Evolutionary conservation across 2,888 invertebrate genomes (phyloP), one percentile per base, ranked within the genome.

Genomic region (Sericinus montela): DNA sequence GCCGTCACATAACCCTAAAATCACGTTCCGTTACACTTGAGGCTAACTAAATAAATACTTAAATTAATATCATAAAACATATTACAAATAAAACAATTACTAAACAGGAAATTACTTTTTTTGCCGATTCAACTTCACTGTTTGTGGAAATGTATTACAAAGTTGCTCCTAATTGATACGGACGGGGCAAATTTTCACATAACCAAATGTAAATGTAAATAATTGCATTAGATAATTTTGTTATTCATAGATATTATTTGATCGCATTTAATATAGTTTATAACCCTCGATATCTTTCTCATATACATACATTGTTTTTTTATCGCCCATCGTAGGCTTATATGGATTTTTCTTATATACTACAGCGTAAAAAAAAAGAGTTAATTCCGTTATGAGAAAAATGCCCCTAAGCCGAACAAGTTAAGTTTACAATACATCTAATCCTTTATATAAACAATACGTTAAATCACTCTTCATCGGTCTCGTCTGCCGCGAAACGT

Each of bases 41-140:
- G 58, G 67, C 75, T 80, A 80, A 67, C 72, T 77, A 82, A 84
- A 84, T 84, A 84, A 84, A 84, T 84, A 84, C 82, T 83, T 83
- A 79, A 19, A 62, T 71, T 74, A 80, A 80, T 78, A 81, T 78
- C 80, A 76, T 78, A 80, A 72, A 75, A 71, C 74, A 74, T 67
- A 63, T 75, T 77, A 76, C 66, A 78, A 74, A 72, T 72, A 71
- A 69, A 72, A 67, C 48, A 59, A 58, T 61, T 59, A 62, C 56
- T 58, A 55, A 58, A 63, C 55, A 65, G 58, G 58, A 60, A 59
- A 60, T 53, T 56, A 51, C 50, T 57, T 36, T 53, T 48, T n/a
- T n/a, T n/a, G n/a, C 53, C 55, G 45, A 54, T 53, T 51, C 54
- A 53, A 44, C 43, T 52, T 55, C 57, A 52, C 51, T 56, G 60